phyloP scores from a whole-genome alignment of 2,888 invertebrate genomes.

The Troglohyphantes excavatus region DNA sequence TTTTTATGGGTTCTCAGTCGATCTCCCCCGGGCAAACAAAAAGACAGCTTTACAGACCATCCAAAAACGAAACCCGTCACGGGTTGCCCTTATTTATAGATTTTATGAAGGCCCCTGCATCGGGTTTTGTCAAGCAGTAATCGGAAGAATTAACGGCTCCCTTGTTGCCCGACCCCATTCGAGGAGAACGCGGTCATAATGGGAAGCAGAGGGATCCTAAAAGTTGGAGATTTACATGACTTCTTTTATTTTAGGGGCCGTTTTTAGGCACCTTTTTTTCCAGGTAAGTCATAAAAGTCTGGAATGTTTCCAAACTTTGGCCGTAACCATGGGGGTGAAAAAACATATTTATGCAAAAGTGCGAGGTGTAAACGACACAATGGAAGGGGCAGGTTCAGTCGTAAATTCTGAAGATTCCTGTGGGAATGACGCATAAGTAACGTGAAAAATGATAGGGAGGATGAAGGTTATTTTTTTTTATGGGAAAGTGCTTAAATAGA shows the following conservation, averaged over 20 bases:
- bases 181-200: constrained; percentile 37
- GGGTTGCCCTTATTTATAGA: constrained; percentile 62
- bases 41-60: constrained; percentile 63
- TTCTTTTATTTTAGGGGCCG: constrained; percentile 50
- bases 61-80: constrained; percentile 53
- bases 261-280: constrained; percentile 16
- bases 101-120: constrained; percentile 61
- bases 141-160: constrained; percentile 66
- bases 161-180: constrained; percentile 44
- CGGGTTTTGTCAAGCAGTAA: constrained; percentile 55
- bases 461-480: background rate
- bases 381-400: constrained; percentile 13
- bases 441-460: constrained; percentile 6
- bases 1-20: constrained; percentile 14
- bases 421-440: constrained; percentile 18
- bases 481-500: background rate
- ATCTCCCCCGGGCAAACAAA: constrained; percentile 21
- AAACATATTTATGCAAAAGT: constrained; percentile 67
- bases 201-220: constrained; percentile 64
- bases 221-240: constrained; percentile 72
- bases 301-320: constrained; percentile 57
- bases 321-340: constrained; percentile 40
- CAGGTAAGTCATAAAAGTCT: constrained; percentile 62
- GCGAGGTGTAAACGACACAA: constrained; percentile 58
- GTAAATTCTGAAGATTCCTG: constrained; percentile 35